phyloP scores from a whole-genome alignment of 2,113 vertebrate species.

The Oreotrochilus melanogaster region DNA sequence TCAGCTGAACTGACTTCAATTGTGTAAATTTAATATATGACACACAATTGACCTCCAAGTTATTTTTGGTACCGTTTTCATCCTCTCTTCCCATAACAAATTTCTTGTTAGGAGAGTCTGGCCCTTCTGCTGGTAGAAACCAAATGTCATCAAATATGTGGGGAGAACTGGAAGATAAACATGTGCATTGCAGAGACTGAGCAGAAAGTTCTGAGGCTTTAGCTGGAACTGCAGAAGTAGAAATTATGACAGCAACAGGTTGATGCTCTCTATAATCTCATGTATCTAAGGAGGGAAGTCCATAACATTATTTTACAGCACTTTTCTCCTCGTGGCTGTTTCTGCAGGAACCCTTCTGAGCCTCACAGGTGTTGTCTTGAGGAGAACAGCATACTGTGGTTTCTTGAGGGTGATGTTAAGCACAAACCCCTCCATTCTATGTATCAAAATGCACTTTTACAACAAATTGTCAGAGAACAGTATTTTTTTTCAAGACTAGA shows the following conservation, averaged over 20 bases:
- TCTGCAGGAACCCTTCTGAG: background rate
- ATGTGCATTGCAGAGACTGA: background rate
- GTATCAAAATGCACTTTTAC: background rate
- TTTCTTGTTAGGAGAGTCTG: background rate
- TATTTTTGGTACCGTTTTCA: background rate
- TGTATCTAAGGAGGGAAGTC: background rate
- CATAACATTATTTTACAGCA: rapidly evolving
- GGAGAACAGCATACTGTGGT: background rate
- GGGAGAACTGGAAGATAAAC: background rate
- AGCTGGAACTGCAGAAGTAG: background rate
- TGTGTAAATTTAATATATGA: rapidly evolving
- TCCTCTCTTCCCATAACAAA: background rate
- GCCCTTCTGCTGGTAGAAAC: background rate
- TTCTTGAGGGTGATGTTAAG: background rate
- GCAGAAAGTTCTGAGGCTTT: background rate
- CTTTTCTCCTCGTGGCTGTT: background rate
- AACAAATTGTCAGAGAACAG: rapidly evolving
- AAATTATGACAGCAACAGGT: background rate
- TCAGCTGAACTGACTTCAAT: rapidly evolving
- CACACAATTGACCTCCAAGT: background rate
- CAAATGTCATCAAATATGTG: background rate
- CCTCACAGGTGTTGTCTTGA: background rate
- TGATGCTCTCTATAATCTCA: background rate
- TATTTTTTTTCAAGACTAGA: too few relatives aligned
- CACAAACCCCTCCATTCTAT: rapidly evolving